These are phyloP conservation scores for Drosophila parabipectinata DNA, from an alignment of 1,140 invertebrate species.

Conservation along the genomic window DNA sequence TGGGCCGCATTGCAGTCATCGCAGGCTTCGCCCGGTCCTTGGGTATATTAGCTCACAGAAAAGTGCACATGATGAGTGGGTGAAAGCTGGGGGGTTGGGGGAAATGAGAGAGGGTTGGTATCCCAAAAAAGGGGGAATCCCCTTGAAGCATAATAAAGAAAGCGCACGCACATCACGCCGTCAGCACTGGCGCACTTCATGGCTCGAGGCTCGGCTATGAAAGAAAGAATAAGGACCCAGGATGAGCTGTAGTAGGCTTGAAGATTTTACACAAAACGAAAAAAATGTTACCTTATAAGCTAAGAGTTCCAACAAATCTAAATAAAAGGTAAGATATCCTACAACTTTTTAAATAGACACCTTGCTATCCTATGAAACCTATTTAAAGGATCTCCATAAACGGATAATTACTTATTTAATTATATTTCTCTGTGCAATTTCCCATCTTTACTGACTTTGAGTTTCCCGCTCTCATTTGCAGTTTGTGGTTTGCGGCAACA, in stretches of 20 bases:
- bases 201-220: constrained; percentile 44
- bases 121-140: constrained; percentile 30
- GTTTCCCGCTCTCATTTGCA: constrained; percentile 54
- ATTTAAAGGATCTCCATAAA: background rate
- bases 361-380: too few relatives aligned
- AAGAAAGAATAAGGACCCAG: constrained; percentile 30
- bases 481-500: constrained; percentile 67
- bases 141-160: constrained; percentile 69
- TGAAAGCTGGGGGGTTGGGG: background rate
- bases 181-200: constrained; percentile 70
- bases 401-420: background rate
- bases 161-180: constrained; percentile 76
- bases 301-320: background rate
- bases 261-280: constrained; percentile 25
- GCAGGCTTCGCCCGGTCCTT: constrained; percentile 50
- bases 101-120: constrained; percentile 12
- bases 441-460: constrained; percentile 13
- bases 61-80: constrained; percentile 68
- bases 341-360: too few relatives aligned
- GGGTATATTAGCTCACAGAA: constrained; percentile 64
- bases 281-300: background rate
- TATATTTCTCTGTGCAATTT: background rate
- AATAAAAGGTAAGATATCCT: background rate
- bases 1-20: constrained; percentile 73
- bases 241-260: constrained; percentile 28